These are phyloP conservation scores for Etia nguti DNA, from an alignment of 2,113 vertebrate species.

Conservation along the genomic window DNA sequence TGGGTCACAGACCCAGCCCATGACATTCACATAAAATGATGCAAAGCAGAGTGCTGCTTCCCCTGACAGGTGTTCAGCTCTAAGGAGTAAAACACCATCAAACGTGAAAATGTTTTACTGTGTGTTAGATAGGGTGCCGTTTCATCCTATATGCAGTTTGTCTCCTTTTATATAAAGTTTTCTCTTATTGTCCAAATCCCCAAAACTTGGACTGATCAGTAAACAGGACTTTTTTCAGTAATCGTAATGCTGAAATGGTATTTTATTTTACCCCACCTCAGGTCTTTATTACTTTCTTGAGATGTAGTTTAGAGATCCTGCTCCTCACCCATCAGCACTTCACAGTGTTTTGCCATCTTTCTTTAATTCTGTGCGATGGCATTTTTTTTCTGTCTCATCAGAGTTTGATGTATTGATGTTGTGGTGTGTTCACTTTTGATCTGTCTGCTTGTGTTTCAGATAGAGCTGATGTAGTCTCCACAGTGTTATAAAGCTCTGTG, in stretches of 20 bases:
- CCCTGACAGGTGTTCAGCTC: neutral
- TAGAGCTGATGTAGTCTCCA: neutral
- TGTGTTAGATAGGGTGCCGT: too few species aligned
- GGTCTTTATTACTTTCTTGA: neutral
- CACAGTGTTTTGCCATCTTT: neutral
- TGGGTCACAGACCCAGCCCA: too few species aligned
- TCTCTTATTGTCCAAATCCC: neutral
- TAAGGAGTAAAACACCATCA: neutral
- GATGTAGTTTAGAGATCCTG: neutral
- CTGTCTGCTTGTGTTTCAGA: neutral
- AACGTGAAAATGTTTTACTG: too few species aligned
- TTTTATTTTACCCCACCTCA: neutral
- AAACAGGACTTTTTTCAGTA: neutral
- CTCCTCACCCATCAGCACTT: neutral
- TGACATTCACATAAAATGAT: too few species aligned
- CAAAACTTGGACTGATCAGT: neutral
- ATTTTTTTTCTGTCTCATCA: neutral
- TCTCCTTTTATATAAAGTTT: neutral
- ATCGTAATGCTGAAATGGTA: neutral
- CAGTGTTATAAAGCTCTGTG: neutral
- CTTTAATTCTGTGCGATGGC: neutral
- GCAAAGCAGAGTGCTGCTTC: neutral
- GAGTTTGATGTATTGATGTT: neutral
- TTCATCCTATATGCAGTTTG: neutral
- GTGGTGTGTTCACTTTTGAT: neutral